phyloP scores from a whole-genome alignment of 2,797 vertebrate species.

The Chrysocyon brachyurus region DNA sequence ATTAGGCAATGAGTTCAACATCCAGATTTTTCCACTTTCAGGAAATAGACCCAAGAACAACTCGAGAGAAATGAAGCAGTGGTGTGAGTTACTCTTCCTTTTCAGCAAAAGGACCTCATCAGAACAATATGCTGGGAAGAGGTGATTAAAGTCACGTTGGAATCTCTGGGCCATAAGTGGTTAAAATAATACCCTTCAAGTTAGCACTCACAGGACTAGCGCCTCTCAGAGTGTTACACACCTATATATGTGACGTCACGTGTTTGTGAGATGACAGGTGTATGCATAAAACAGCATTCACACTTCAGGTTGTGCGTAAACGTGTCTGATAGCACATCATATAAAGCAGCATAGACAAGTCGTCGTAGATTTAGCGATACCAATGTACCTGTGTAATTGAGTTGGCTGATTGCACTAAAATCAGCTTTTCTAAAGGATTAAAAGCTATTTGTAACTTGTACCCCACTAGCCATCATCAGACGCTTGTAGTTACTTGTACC shows the following conservation, averaged over 20 bases:
- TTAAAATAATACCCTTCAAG: slow-evolving; percentile 8
- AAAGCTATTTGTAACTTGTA: neutral
- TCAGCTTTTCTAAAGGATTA: neutral
- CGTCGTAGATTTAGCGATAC: neutral
- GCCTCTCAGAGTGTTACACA: neutral
- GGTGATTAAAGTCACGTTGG: neutral
- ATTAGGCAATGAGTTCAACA: neutral
- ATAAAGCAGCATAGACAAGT: neutral
- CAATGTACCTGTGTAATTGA: neutral
- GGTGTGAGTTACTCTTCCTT: neutral
- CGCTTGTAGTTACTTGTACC: slow-evolving; percentile 52
- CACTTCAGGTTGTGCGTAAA: neutral
- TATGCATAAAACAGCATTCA: neutral
- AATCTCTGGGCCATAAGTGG: neutral
- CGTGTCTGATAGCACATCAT: neutral
- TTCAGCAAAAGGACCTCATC: neutral
- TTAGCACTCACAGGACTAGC: neutral
- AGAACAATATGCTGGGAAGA: neutral
- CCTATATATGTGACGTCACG: too few species aligned
- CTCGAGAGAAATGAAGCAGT: slow-evolving; percentile 24
- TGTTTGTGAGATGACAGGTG: neutral
- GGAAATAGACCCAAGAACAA: slow-evolving; percentile 40
- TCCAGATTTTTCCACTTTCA: neutral
- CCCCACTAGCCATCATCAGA: neutral
- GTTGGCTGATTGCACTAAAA: neutral